Conservation (phyloP, 2,797 vertebrate species). For the Hafferia zeledoni region DNA sequence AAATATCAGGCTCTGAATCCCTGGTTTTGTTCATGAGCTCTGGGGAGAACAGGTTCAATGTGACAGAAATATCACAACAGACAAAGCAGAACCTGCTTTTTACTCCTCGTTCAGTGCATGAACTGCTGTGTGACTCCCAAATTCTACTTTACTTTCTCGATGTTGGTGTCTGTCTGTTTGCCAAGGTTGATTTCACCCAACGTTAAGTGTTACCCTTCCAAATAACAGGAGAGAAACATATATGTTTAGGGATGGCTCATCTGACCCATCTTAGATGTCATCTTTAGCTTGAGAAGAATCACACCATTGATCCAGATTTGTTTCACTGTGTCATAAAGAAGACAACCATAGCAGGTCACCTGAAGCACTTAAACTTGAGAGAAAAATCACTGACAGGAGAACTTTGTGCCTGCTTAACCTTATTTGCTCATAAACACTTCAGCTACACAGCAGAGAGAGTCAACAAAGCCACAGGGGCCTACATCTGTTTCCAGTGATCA, state of each 20-base stretch:
- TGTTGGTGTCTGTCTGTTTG: background rate
- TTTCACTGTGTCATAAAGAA: background rate
- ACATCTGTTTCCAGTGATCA: background rate
- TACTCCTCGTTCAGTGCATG: background rate
- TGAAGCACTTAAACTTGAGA: background rate
- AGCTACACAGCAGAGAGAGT: background rate
- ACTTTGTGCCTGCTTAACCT: background rate
- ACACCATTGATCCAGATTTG: background rate
- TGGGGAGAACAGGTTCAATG: background rate
- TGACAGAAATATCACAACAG: background rate
- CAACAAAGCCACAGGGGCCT: background rate
- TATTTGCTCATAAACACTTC: background rate
- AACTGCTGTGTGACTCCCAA: background rate
- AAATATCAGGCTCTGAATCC: background rate
- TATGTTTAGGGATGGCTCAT: background rate
- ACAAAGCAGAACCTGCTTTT: background rate
- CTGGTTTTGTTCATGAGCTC: background rate
- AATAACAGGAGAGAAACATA: background rate
- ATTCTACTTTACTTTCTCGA: background rate
- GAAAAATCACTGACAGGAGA: background rate
- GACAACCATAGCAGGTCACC: background rate
- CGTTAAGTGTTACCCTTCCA: background rate
- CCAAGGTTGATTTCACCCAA: background rate
- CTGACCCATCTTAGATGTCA: background rate
- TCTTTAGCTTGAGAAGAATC: background rate